phyloP scores from a whole-genome alignment of 1,140 invertebrate genomes.

The Philopotamus ludificatus region DNA sequence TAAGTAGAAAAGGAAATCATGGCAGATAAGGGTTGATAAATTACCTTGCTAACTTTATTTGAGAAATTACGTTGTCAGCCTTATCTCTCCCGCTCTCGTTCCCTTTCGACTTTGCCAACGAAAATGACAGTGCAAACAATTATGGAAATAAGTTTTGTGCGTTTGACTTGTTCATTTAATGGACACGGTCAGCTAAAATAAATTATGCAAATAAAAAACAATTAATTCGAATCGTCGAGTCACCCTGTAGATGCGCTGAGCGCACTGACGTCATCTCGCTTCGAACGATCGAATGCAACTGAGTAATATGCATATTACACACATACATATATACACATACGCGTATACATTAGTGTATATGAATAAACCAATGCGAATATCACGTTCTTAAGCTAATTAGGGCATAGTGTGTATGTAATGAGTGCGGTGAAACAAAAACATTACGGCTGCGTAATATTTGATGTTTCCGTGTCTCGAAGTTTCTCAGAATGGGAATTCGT shows the following conservation, averaged over 20 bases:
- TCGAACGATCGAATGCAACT: not conserved
- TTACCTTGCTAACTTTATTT: constrained; percentile 41
- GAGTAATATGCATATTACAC: no score
- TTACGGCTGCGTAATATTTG: no score
- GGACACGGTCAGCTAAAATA: constrained; percentile 12
- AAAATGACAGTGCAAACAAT: constrained; percentile 40
- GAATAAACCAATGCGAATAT: no score
- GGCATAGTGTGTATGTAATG: not conserved
- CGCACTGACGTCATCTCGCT: not conserved
- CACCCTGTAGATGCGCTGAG: not conserved
- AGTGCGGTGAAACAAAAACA: no score
- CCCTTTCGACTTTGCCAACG: no score
- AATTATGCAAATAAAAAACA: no score
- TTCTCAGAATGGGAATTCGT: no score
- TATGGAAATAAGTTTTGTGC: constrained; percentile 31
- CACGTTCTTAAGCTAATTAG: no score
- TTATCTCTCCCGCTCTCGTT: constrained; percentile 12
- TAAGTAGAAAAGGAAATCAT: constrained; percentile 22
- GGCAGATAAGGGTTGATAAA: constrained; percentile 40
- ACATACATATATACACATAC: no score
- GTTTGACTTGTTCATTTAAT: constrained; percentile 23
- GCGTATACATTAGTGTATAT: no score
- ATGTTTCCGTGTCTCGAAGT: no score
- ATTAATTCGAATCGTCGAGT: no score
- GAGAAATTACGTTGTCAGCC: constrained; percentile 40